These are phyloP conservation scores for Trachelus tabidus DNA, from an alignment of 2,888 invertebrate species.

Conservation along the genomic window DNA sequence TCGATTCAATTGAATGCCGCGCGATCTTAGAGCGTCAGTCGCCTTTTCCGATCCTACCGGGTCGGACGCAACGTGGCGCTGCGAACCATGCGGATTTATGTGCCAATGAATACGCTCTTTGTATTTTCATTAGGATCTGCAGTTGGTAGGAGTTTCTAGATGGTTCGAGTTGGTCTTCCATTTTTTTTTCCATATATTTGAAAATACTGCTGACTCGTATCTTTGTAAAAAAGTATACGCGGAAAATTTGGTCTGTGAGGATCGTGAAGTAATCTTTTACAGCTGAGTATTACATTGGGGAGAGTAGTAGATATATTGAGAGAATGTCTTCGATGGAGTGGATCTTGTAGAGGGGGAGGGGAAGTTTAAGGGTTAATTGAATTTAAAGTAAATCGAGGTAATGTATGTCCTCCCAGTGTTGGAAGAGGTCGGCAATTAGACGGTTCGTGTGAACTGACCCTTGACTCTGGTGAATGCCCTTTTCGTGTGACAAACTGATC, in stretches of 20 bases:
- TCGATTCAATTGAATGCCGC: slow-evolving; percentile 44
- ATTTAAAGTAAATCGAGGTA: neutral
- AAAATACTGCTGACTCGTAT: neutral
- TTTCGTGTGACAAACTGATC: slow-evolving; percentile 48
- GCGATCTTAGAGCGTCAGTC: slow-evolving; percentile 50
- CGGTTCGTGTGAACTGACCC: neutral
- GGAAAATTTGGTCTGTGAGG: neutral
- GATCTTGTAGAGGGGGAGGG: too few relatives aligned
- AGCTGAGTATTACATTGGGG: neutral
- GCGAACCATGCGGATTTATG: neutral
- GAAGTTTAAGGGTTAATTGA: neutral
- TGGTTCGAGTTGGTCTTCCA: neutral
- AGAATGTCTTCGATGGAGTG: neutral
- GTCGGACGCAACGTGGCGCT: slow-evolving; percentile 32
- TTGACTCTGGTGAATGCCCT: slow-evolving; percentile 11
- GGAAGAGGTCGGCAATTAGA: neutral
- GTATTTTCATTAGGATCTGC: neutral
- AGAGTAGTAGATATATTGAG: neutral
- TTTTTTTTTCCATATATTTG: neutral
- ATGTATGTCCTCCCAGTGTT: neutral
- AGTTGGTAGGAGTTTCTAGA: neutral
- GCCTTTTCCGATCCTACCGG: slow-evolving; percentile 47
- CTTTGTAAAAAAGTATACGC: neutral
- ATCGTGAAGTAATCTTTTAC: neutral
- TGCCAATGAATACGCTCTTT: neutral